phyloP scores from a whole-genome alignment of 2,888 invertebrate species.

The Drosophila lacicola region DNA sequence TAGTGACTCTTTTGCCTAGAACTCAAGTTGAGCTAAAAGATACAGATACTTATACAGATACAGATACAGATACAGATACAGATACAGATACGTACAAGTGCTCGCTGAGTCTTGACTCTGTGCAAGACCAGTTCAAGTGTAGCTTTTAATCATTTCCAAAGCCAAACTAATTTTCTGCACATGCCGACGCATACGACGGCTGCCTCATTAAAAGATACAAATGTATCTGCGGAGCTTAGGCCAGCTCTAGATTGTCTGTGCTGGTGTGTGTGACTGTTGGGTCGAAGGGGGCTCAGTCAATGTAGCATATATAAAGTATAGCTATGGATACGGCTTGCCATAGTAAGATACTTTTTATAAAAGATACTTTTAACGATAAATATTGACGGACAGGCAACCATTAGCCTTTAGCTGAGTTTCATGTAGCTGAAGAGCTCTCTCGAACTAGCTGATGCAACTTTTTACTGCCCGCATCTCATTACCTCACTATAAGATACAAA shows the following conservation, averaged over 20 bases:
- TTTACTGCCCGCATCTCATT: not conserved
- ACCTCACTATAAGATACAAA: conserved; percentile 1
- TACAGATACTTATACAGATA: conserved; percentile 3
- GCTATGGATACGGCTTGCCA: not conserved
- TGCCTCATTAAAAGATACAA: conserved; percentile 51
- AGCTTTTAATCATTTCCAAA: conserved; percentile 32
- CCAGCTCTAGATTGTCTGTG: not conserved
- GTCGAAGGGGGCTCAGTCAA: conserved; percentile 9
- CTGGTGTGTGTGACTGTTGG: not conserved
- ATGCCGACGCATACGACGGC: conserved; percentile 19
- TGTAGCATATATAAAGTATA: not conserved
- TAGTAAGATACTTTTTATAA: not conserved
- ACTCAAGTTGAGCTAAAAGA: conserved; percentile 10
- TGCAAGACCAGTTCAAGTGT: conserved; percentile 49
- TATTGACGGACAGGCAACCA: not conserved
- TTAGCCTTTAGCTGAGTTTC: not conserved
- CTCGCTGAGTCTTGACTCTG: conserved; percentile 38
- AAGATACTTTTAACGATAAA: not conserved
- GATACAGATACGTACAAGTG: conserved; percentile 24
- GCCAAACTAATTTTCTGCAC: conserved; percentile 39
- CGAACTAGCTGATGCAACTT: no score
- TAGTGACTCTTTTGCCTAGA: conserved; percentile 31
- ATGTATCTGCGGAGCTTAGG: conserved; percentile 33
- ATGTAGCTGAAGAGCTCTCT: not conserved
- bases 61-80: conserved; percentile 3